Percentiles rank a stretch among this genome's conserved stretches.
Conservation (phyloP, 2,113 vertebrate species). For the Thamnaconus septentrionalis region DNA sequence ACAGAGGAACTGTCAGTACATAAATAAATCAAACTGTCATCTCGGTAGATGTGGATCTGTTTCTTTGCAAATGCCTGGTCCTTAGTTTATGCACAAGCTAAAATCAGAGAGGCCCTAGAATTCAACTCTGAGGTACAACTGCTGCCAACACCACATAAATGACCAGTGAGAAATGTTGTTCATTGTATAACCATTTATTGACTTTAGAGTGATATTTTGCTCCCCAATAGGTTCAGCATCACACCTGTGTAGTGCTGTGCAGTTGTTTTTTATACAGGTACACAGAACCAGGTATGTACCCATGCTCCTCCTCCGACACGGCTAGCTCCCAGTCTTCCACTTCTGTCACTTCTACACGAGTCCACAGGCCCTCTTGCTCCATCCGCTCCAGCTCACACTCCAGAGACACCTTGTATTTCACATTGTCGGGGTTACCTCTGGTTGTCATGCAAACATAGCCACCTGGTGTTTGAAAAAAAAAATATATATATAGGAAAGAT, state of each 20-base stretch:
- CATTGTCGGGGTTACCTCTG: slow-evolving; percentile 79
- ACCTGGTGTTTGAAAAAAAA: slow-evolving; percentile 69
- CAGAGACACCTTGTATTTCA: slow-evolving; percentile 77
- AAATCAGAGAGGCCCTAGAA: no score
- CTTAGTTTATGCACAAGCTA: no score
- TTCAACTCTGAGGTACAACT: no score
- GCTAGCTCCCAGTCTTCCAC: slow-evolving; percentile 84
- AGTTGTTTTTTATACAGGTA: slow-evolving; percentile 80
- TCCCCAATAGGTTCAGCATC: neutral
- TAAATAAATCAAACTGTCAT: no score
- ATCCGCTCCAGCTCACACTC: slow-evolving; percentile 71
- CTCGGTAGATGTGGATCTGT: no score
- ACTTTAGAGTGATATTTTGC: neutral
- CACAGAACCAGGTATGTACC: slow-evolving; percentile 82
- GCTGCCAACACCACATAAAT: no score
- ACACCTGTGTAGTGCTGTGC: neutral
- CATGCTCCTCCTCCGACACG: slow-evolving; percentile 67
- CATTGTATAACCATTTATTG: neutral
- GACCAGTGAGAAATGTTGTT: no score
- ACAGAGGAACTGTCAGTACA: no score
- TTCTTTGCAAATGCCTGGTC: no score
- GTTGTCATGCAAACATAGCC: slow-evolving; percentile 90
- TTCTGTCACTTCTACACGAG: slow-evolving; percentile 65
- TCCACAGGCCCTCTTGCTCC: slow-evolving; percentile 76
- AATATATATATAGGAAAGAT: neutral